Percentiles rank a stretch among this genome's conserved stretches.
These are phyloP conservation scores for Chrysochloris asiatica DNA, from an alignment of 2,113 vertebrate species.

Conservation along the genomic window DNA sequence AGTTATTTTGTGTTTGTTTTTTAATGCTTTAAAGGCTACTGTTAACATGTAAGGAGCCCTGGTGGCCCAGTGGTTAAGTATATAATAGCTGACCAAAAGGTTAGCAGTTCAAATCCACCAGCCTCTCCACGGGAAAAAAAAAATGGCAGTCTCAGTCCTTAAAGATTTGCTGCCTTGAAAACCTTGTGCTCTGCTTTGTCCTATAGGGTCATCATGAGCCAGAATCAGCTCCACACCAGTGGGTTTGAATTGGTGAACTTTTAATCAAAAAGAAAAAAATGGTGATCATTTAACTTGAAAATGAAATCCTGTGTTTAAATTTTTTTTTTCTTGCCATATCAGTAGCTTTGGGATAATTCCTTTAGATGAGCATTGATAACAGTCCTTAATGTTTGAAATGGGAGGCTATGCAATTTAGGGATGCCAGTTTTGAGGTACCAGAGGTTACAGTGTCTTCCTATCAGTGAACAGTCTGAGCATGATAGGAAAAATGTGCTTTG, in stretches of 20 bases:
- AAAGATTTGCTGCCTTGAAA: too few relatives aligned
- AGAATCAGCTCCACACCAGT: too few relatives aligned
- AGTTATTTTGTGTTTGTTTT: not conserved
- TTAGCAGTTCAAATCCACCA: too few relatives aligned
- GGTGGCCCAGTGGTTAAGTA: too few relatives aligned
- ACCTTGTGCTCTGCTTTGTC: too few relatives aligned
- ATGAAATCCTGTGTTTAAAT: not conserved
- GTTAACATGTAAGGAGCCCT: not conserved
- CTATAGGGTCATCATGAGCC: too few relatives aligned
- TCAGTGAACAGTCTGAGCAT: not conserved
- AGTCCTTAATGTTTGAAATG: not conserved
- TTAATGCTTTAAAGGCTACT: not conserved
- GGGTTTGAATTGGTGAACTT: not conserved
- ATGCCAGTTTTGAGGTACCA: not conserved
- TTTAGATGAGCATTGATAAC: not conserved
- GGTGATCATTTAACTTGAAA: not conserved
- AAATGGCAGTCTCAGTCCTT: too few relatives aligned
- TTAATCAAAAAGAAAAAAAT: slow-evolving; percentile 16
- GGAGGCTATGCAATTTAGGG: not conserved
- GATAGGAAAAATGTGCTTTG: not conserved
- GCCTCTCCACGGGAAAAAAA: too few relatives aligned
- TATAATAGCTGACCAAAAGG: too few relatives aligned
- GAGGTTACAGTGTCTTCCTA: not conserved
- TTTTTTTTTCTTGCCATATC: not conserved
- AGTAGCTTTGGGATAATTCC: not conserved